Base-by-base conservation (phyloP, 2,888 invertebrate genomes). In the Chelonus formosanus region DNA sequence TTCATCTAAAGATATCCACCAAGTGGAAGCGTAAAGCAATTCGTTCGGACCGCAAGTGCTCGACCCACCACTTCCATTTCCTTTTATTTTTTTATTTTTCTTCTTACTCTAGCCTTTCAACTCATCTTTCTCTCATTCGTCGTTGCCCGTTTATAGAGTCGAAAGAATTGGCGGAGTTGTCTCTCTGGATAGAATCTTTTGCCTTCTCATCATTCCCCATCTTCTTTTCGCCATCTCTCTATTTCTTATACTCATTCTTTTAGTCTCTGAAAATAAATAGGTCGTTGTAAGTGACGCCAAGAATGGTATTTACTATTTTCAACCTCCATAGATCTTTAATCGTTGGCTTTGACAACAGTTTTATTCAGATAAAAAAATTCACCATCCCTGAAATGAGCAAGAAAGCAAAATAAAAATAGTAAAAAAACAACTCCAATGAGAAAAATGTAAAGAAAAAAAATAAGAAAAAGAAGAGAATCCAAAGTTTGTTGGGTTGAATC, bases 291-390 rank as follows among this genome's bases (percentile, higher is more conserved):
- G 20, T 65, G 60, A 65, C 61, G 67, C 67, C 58, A 64, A 63
- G 63, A 68, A 68, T 70, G 70, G 65, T 68, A 67, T 71, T 70
- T 70, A 63, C 67, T 71, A 70, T 70, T 71, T 69, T 65, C 63
- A 68, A 63, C 50, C 60, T 50, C 58, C 63, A 5, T 54, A 40
- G 47, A 60, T 32, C 59, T 44, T 50, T 5, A 50, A 2, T 36
- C 58, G 35, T 44, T 20, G 20, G 20, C 20, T 20, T 20, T 20
- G 20, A 20, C 20, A 20, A 20, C 20, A 20, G 20, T 20, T 20
- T 20, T 20, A 20, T 20, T 20, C 20, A 20, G 20, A 20, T 20
- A 20, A 20, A 20, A 20, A 20, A 20, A 20, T 20, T 20, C 20
- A 20, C 20, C 20, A 20, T 20, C 20, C 20, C 20, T 20, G 20